A percentile compares a stretch with the other conserved stretches of the same genome.
Evolutionary conservation across 2,797 vertebrate species (phyloP).

Genomic region (Pteropus rufus): DNA sequence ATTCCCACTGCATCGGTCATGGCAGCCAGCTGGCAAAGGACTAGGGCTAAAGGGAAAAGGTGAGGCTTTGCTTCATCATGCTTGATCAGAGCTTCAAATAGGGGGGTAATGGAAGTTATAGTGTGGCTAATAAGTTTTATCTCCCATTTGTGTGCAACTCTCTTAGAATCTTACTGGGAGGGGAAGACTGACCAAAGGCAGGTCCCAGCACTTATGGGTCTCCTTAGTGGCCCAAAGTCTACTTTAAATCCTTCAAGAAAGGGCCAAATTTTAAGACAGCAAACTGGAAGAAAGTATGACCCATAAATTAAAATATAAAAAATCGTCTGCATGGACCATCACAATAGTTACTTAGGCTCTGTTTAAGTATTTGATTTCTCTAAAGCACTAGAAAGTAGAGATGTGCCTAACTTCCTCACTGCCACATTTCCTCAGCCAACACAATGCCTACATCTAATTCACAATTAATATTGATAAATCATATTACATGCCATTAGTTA

Average conservation of each 20-base stretch:
- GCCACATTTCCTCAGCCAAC: not conserved
- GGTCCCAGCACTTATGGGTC: not conserved
- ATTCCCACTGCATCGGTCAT: not conserved
- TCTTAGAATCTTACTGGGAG: not conserved
- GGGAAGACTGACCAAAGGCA: not conserved
- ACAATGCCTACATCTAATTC: not conserved
- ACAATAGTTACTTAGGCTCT: not conserved
- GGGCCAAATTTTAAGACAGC: not conserved
- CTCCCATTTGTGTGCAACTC: not conserved
- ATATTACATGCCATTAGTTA: not conserved
- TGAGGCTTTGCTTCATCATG: not conserved
- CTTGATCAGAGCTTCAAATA: not conserved
- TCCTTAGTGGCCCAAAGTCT: not conserved
- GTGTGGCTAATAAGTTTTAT: not conserved
- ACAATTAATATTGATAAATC: not conserved
- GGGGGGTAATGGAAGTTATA: fast-evolving
- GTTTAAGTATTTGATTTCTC: not conserved
- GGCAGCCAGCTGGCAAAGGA: not conserved
- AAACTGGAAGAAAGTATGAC: not conserved
- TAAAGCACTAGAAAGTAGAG: not conserved
- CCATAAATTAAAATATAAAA: not conserved
- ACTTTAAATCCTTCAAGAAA: not conserved
- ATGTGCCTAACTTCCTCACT: not conserved
- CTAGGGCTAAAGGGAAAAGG: not conserved
- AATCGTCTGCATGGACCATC: not conserved